phyloP scores from a whole-genome alignment of 2,888 invertebrate species.

The Lochmaea capreae region DNA sequence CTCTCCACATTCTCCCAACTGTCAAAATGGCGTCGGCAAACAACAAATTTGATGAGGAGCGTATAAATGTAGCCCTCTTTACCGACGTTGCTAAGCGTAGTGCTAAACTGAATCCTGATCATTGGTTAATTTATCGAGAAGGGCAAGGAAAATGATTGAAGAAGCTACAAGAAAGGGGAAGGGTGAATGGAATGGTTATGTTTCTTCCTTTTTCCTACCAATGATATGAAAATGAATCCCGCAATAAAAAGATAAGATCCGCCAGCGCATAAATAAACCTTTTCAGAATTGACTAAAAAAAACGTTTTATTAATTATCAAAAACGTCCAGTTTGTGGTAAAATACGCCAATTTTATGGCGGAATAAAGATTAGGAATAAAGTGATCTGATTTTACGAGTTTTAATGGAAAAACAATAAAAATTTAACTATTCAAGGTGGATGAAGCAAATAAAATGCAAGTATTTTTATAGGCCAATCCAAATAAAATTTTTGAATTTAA shows the following conservation, averaged over 20 bases:
- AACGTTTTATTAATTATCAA: not conserved
- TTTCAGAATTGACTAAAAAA: not conserved
- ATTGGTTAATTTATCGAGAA: no score
- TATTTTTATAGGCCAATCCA: constrained; percentile 3
- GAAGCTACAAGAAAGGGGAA: no score
- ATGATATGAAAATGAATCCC: not conserved
- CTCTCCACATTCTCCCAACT: no score
- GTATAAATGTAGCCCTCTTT: no score
- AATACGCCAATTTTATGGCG: constrained; percentile 6
- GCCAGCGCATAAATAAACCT: not conserved
- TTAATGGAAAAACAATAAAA: constrained; percentile 21
- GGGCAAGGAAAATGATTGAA: no score
- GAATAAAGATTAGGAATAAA: not conserved
- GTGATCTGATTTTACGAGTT: constrained; percentile 20
- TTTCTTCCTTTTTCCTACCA: no score
- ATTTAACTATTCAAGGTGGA: not conserved
- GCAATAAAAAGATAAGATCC: not conserved
- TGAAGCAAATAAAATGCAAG: not conserved
- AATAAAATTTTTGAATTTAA: not conserved
- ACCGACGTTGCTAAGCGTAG: no score
- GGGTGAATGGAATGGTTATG: no score
- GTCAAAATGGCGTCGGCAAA: no score
- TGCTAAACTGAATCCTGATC: no score
- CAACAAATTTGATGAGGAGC: no score
- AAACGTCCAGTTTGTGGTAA: not conserved